phyloP scores from a whole-genome alignment of 2,888 invertebrate genomes.

The Cataglyphis cursor region DNA sequence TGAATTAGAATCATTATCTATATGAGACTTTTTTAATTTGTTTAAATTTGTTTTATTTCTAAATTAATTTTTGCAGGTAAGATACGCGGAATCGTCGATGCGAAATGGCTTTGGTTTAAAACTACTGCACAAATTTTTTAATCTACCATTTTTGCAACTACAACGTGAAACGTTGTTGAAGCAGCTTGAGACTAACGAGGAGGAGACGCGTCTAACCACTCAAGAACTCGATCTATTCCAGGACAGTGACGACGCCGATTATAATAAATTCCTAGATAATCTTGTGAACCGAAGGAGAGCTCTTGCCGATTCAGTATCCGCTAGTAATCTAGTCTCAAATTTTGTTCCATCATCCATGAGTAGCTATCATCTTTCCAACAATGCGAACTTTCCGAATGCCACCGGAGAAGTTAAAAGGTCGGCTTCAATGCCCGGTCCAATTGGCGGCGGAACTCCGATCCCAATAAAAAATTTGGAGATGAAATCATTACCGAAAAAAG shows the following conservation, averaged over 20 bases:
- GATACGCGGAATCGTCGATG: constrained; percentile 97
- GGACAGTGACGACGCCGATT: constrained; percentile 92
- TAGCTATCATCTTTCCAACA: constrained; percentile 75
- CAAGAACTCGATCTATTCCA: constrained; percentile 92
- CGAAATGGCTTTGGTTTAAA: constrained; percentile 97
- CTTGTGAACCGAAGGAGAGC: constrained; percentile 92
- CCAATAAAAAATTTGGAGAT: constrained; percentile 82
- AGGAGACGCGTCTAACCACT: constrained; percentile 92
- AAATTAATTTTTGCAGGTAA: constrained; percentile 88
- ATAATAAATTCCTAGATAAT: constrained; percentile 91
- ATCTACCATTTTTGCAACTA: constrained; percentile 96
- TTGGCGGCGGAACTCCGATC: constrained; percentile 86
- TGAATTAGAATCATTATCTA: background rate
- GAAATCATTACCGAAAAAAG: constrained; percentile 77
- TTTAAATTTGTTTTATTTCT: background rate
- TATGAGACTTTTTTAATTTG: too few species aligned
- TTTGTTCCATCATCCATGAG: constrained; percentile 82
- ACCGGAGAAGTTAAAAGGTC: constrained; percentile 77
- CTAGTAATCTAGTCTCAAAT: constrained; percentile 86
- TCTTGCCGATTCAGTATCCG: constrained; percentile 90
- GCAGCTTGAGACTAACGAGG: constrained; percentile 94
- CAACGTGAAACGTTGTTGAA: constrained; percentile 94
- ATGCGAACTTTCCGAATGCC: constrained; percentile 23
- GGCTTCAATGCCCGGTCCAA: constrained; percentile 82
- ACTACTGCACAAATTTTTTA: constrained; percentile 97